phyloP scores from a whole-genome alignment of 2,113 vertebrate genomes.

The Mixornis gularis region DNA sequence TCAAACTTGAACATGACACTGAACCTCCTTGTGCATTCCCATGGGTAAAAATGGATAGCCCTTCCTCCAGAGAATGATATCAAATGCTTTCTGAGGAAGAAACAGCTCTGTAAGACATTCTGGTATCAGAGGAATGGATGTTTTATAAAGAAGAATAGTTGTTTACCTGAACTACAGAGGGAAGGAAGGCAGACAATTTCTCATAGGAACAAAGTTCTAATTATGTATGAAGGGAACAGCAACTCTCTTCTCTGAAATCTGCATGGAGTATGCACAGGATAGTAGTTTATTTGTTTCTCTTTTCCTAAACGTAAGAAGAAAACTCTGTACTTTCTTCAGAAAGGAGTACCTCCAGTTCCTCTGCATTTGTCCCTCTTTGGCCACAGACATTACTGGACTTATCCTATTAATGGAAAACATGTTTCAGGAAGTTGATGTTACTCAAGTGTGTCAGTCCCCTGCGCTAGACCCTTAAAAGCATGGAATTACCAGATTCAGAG shows the following conservation, averaged over 20 bases:
- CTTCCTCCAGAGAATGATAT: neutral
- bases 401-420: neutral
- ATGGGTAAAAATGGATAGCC: neutral
- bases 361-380: neutral
- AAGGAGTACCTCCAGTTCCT: neutral
- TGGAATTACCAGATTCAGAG: slow-evolving; percentile 24
- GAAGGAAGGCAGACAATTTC: neutral
- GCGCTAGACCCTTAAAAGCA: slow-evolving; percentile 8
- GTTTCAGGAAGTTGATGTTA: neutral
- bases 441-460: neutral
- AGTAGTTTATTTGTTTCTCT: neutral
- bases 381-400: neutral
- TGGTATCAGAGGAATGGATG: neutral
- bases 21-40: neutral
- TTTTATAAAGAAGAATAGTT: neutral
- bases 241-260: neutral
- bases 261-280: neutral
- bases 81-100: neutral
- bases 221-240: rapidly evolving
- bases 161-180: neutral
- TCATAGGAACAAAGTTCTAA: neutral
- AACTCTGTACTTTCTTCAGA: neutral
- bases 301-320: neutral
- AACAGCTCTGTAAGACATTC: neutral
- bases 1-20: neutral